Evolutionary conservation across 2,888 invertebrate species (phyloP).

Genomic region (Lysandra bellargus): DNA sequence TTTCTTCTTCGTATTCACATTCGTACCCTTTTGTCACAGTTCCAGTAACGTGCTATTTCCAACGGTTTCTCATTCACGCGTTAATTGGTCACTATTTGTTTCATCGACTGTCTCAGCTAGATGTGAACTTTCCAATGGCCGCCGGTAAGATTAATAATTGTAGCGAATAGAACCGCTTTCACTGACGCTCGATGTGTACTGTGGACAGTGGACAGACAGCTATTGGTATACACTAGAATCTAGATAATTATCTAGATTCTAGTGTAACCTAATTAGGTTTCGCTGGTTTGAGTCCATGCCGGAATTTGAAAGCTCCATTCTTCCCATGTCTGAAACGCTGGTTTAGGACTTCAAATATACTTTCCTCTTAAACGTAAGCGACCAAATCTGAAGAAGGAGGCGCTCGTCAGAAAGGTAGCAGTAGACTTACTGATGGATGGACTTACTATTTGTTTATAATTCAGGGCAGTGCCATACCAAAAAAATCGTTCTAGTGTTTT

Average conservation of each 20-base stretch:
- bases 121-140: constrained; percentile 31
- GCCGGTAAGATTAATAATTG: constrained; percentile 35
- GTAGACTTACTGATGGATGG: not conserved
- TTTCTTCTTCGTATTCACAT: not conserved
- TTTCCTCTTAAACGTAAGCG: not conserved
- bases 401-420: not conserved
- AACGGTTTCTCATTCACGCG: not conserved
- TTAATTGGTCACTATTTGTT: not conserved
- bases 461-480: not conserved
- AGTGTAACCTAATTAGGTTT: no score
- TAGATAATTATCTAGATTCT: no score
- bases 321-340: not conserved
- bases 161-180: constrained; percentile 39
- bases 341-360: not conserved
- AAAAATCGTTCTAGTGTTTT: not conserved
- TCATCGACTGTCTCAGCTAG: not conserved
- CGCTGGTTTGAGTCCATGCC: not conserved
- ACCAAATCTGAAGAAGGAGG: not conserved
- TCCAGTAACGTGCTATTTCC: not conserved
- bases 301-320: not conserved
- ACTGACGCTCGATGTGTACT: constrained; percentile 34
- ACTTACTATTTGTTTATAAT: not conserved
- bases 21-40: not conserved
- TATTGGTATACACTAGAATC: not conserved
- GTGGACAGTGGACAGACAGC: not conserved